Evolutionary conservation across 2,888 invertebrate species (phyloP).

Genomic region (Xanthorhoe spadicearia): DNA sequence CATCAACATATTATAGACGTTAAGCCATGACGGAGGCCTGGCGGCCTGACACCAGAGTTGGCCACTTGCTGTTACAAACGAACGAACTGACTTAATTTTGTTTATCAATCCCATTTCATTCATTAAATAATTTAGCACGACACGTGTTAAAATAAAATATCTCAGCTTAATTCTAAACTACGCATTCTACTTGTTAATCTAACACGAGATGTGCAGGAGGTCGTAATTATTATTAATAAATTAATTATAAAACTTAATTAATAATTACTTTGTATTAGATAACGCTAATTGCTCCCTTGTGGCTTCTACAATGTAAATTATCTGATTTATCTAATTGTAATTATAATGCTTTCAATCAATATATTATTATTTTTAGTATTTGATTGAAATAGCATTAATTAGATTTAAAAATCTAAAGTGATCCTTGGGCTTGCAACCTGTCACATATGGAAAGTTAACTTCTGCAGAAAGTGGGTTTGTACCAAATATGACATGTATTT

Average conservation of each 20-base stretch:
- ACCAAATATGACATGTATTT: no score
- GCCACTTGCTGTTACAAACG: no score
- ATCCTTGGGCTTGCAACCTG: no score
- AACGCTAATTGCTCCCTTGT: conserved; percentile 16
- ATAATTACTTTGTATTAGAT: conserved; percentile 21
- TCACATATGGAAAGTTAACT: no score
- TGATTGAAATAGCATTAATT: no score
- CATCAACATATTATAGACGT: no score
- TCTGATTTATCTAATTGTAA: not conserved
- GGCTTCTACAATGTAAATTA: conserved; percentile 2
- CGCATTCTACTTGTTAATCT: not conserved
- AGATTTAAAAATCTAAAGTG: no score
- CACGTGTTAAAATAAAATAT: not conserved
- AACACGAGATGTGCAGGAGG: not conserved
- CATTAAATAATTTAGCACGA: not conserved
- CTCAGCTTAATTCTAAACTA: not conserved
- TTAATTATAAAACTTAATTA: not conserved
- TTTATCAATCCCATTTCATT: no score
- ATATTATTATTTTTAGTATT: not conserved
- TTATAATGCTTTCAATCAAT: not conserved
- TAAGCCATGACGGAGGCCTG: no score
- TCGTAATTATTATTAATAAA: not conserved
- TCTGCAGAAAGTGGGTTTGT: no score
- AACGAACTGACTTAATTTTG: no score
- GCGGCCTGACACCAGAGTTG: no score